A percentile compares a stretch with the other conserved stretches of the same genome.
phyloP scores from a whole-genome alignment of 2,888 invertebrate genomes.

The Biston betularia region DNA sequence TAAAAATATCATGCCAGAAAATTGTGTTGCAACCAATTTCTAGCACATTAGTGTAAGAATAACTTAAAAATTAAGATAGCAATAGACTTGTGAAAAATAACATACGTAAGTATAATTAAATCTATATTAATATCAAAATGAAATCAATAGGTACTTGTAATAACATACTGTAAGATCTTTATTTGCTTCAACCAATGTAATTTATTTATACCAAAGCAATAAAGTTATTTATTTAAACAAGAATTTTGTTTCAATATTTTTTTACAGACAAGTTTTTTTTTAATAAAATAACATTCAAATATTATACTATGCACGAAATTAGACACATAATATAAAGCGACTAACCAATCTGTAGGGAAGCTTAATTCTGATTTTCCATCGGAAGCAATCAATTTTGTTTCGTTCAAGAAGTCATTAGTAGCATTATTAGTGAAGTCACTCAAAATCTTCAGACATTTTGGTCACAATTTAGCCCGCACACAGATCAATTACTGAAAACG shows the following conservation, averaged over 20 bases:
- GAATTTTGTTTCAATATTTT: conserved; percentile 3
- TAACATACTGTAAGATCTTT: conserved; percentile 59
- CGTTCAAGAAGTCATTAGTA: neutral
- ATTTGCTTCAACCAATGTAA: conserved; percentile 62
- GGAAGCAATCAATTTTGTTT: neutral
- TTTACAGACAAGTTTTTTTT: neutral
- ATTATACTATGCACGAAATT: neutral
- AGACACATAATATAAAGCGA: neutral
- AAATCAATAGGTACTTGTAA: conserved; percentile 44
- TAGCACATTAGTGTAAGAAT: neutral
- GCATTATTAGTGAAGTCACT: neutral
- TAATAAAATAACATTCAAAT: neutral
- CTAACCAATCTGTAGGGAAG: neutral
- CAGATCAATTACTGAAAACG: neutral
- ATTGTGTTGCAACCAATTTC: neutral
- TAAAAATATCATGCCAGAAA: conserved; percentile 2
- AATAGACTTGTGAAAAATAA: conserved; percentile 7
- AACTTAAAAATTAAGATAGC: conserved; percentile 4
- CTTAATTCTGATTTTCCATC: neutral
- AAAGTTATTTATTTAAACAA: conserved; percentile 67
- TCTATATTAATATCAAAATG: conserved; percentile 8
- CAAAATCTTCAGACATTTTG: neutral
- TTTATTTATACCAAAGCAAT: conserved; percentile 66
- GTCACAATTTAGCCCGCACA: neutral
- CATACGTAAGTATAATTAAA: neutral